Conservation (phyloP, 2,888 invertebrate genomes). For the Aporophyla nigra region DNA sequence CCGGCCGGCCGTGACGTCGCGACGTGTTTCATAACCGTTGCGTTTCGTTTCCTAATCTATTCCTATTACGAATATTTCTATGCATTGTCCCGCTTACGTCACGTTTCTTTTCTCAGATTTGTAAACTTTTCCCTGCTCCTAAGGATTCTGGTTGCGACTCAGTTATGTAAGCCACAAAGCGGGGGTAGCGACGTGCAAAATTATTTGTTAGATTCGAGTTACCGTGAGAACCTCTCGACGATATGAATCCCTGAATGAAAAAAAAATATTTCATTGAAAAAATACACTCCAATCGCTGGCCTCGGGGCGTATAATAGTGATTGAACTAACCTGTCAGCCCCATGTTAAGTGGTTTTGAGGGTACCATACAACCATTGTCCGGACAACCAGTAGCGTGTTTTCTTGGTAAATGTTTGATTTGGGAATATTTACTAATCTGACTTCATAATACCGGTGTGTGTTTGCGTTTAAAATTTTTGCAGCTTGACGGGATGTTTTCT, state of each 20-base stretch:
- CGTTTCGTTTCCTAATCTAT: slow-evolving; percentile 69
- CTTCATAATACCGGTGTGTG: slow-evolving; percentile 78
- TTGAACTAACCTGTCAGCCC: slow-evolving; percentile 91
- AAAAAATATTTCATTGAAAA: slow-evolving; percentile 79
- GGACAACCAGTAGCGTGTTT: slow-evolving; percentile 89
- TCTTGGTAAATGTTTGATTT: slow-evolving; percentile 89
- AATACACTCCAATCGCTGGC: slow-evolving; percentile 88
- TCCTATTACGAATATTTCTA: slow-evolving; percentile 55
- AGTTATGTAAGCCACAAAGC: slow-evolving; percentile 56
- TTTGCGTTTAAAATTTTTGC: slow-evolving; percentile 80
- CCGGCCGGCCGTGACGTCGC: slow-evolving; percentile 81
- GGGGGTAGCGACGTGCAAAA: slow-evolving; percentile 71
- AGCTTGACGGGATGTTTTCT: slow-evolving; percentile 78
- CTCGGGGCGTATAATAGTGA: slow-evolving; percentile 88
- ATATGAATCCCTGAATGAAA: slow-evolving; percentile 82
- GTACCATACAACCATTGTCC: slow-evolving; percentile 86
- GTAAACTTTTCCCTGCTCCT: slow-evolving; percentile 39
- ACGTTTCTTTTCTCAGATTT: slow-evolving; percentile 37
- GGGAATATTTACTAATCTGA: slow-evolving; percentile 87
- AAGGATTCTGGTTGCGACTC: slow-evolving; percentile 50
- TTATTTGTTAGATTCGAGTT: slow-evolving; percentile 67
- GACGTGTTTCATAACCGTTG: slow-evolving; percentile 78
- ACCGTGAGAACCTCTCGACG: slow-evolving; percentile 85
- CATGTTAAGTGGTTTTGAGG: slow-evolving; percentile 90
- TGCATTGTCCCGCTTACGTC: slow-evolving; percentile 54